Percentiles rank a stretch among this genome's conserved stretches.
Evolutionary conservation across 2,888 invertebrate species (phyloP).

Genomic region (Agrilus mali): DNA sequence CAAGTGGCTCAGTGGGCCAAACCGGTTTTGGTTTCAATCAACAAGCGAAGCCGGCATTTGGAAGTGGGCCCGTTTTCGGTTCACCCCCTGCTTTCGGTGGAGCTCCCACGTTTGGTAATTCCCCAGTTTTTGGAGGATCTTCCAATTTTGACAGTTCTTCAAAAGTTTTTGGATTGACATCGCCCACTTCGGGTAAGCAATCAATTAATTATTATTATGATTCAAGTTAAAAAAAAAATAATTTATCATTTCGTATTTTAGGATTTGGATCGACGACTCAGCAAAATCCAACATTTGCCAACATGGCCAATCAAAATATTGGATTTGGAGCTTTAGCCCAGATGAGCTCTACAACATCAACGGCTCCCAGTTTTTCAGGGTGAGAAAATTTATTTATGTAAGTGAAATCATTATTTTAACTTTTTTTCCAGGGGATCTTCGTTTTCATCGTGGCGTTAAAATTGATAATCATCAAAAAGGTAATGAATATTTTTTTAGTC

Average conservation of each 20-base stretch:
- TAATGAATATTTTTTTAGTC: background rate
- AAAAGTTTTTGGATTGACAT: constrained; percentile 29
- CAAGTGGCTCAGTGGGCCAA: constrained; percentile 27
- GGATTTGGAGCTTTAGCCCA: constrained; percentile 53
- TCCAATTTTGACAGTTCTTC: constrained; percentile 35
- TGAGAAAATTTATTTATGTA: constrained; percentile 15
- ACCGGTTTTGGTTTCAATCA: constrained; percentile 31
- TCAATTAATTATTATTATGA: constrained; percentile 1
- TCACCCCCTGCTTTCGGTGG: constrained; percentile 33
- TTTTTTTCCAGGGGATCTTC: constrained; percentile 27
- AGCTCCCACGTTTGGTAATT: constrained; percentile 22
- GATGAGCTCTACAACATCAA: constrained; percentile 31
- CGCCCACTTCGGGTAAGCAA: constrained; percentile 12
- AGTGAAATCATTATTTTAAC: constrained; percentile 4
- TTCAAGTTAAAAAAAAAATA: background rate
- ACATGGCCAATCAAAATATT: constrained; percentile 47
- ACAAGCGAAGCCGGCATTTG: constrained; percentile 26
- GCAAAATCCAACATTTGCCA: constrained; percentile 48
- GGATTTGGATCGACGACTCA: constrained; percentile 22
- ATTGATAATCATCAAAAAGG: background rate
- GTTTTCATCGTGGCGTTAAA: constrained; percentile 32
- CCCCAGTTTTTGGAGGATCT: constrained; percentile 35
- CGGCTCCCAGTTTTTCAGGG: constrained; percentile 28
- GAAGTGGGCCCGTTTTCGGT: constrained; percentile 14
- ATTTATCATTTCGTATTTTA: background rate